Conservation (phyloP, 2,113 vertebrate species). For the Scytalopus superciliaris region DNA sequence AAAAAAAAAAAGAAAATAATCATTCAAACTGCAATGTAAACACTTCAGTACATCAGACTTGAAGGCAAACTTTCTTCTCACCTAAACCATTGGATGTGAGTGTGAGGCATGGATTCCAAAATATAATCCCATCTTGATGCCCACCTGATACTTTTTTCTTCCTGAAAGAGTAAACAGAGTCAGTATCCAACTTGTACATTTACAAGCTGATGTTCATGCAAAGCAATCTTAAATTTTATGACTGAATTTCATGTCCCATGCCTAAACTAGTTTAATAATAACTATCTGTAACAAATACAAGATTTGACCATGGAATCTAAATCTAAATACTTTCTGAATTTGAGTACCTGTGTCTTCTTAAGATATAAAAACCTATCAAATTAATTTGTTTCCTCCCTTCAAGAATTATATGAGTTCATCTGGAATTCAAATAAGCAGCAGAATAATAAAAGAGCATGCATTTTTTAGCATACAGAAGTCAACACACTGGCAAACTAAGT, state of each 20-base stretch:
- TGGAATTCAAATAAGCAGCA: background rate
- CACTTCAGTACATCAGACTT: background rate
- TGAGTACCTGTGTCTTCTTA: background rate
- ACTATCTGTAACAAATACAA: background rate
- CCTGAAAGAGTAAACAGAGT: conserved; percentile 65
- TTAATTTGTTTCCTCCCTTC: background rate
- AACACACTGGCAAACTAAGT: background rate
- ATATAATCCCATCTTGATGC: conserved; percentile 99
- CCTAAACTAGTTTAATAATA: background rate
- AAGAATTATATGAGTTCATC: background rate
- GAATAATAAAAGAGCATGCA: background rate
- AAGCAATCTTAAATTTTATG: background rate
- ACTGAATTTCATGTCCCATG: background rate
- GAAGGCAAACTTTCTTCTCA: conserved; percentile 60
- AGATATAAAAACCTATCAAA: background rate
- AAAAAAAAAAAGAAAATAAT: too few species aligned
- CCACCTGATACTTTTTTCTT: conserved; percentile 89
- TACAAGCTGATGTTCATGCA: background rate
- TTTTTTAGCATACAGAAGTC: background rate
- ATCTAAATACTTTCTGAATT: background rate
- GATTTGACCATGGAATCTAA: background rate
- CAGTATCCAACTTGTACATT: background rate
- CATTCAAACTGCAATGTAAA: background rate
- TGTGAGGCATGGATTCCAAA: conserved; percentile 98
- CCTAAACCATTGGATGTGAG: conserved; percentile 99